Base-by-base conservation (phyloP, 2,113 vertebrate genomes). In the Petromus typicus region DNA sequence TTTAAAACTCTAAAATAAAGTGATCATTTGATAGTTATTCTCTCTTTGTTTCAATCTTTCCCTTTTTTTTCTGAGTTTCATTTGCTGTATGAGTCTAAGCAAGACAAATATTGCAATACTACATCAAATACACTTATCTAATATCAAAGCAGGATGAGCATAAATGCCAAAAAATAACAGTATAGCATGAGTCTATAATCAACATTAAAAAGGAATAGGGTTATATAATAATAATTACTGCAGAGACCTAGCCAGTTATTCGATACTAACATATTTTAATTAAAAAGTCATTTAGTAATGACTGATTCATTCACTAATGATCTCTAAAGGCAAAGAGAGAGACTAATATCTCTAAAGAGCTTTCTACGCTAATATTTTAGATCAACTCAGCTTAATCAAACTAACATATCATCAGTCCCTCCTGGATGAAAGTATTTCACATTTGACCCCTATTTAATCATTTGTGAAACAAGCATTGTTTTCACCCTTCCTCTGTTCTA, bases 221-320 rank as follows among this genome's bases (percentile, higher is more conserved):
- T 93, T 48, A 86, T 67, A 34, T 78, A 67, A 88, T 23, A 66
- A 86, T 87, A 96, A 92, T 61, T 91, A 90, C 32, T 78, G 25
- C 57, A 78, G 69, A 86, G 57, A 45, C n/a, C 32, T 93, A 75
- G 32, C 61, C 54, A 85, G 71, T 90, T 91, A 85, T 57, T 95
- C 73, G 90, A 43, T 76, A 64, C 27, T 95, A 93, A 69, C 32
- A 75, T 81, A 96, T 90, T 96, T 92, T 96, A 96, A 92, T 97
- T 97, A 79, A 89, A 94, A 93, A 95, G 30, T 86, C 63, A 59
- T 86, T 93, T 90, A 67, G 13, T 84, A 92, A 88, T 95, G 73
- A 90, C 67, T 69, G 12, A 93, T 30, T 93, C 71, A 86, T 93
- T 96, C 92, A 84, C 30, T 96, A 90, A 91, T 78, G 48, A 82